Conservation (phyloP, 2,797 vertebrate genomes). For the Pseudochirops corinnae region DNA sequence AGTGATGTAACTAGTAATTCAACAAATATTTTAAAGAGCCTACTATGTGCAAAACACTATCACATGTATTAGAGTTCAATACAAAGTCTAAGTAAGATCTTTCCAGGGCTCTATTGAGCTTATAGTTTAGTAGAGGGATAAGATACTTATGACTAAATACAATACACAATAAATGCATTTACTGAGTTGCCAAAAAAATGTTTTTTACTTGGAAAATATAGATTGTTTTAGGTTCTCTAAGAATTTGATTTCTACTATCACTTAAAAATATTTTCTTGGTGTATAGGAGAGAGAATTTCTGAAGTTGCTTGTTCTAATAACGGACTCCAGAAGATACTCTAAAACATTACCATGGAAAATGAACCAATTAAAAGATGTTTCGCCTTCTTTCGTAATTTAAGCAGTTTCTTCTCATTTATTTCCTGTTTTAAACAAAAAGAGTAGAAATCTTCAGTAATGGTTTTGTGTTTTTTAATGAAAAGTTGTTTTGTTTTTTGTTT, state of each 20-base stretch:
- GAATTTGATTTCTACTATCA: not conserved
- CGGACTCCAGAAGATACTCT: constrained; percentile 49
- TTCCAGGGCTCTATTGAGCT: not conserved
- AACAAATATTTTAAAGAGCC: not conserved
- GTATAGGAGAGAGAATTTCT: constrained; percentile 48
- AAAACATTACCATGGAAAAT: constrained; percentile 60
- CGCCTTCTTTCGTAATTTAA: constrained; percentile 20
- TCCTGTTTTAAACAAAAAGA: constrained; percentile 49
- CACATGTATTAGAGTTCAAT: not conserved
- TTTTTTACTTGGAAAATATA: not conserved
- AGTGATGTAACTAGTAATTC: not conserved
- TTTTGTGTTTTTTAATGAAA: not conserved
- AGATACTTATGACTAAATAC: not conserved
- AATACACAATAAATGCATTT: not conserved
- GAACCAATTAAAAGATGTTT: constrained; percentile 53
- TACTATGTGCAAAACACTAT: not conserved
- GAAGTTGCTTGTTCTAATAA: constrained; percentile 49
- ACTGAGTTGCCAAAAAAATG: not conserved
- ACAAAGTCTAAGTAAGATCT: not conserved
- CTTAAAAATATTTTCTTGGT: constrained; percentile 30
- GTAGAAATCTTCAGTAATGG: constrained; percentile 49
- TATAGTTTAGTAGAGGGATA: not conserved
- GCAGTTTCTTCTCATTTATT: constrained; percentile 45
- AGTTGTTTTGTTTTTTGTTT: constrained; percentile 56
- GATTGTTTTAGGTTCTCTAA: not conserved